phyloP scores from a whole-genome alignment of 2,797 vertebrate genomes.

The Smutsia temminckii region DNA sequence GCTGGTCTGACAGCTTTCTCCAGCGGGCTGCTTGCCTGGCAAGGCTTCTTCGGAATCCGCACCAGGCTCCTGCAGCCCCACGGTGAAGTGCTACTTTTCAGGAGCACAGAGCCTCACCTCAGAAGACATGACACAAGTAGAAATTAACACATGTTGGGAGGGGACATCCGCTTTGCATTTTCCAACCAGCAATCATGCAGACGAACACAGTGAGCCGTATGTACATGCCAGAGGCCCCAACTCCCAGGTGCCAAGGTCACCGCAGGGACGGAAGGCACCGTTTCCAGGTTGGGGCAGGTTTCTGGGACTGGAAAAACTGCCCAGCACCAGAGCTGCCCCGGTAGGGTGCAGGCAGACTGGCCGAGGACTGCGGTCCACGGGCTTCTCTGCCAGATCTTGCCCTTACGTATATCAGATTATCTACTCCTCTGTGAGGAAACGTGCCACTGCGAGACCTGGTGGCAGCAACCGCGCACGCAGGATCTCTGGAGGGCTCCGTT shows the following conservation, averaged over 20 bases:
- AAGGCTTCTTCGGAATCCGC: background rate
- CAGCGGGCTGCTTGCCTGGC: accelerated
- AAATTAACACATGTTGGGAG: background rate
- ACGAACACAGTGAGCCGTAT: too few relatives aligned
- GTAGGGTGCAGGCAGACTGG: background rate
- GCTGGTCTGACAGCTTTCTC: background rate
- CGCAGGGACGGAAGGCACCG: accelerated
- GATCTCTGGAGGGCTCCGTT: accelerated
- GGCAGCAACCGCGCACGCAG: accelerated
- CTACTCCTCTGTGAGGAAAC: accelerated
- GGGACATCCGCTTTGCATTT: background rate
- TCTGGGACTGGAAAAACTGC: background rate
- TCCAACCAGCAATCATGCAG: accelerated
- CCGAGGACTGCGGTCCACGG: accelerated
- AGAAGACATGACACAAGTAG: background rate
- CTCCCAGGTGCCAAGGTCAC: accelerated
- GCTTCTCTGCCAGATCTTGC: too few relatives aligned
- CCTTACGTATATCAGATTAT: accelerated
- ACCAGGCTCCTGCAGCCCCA: background rate
- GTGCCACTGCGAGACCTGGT: accelerated
- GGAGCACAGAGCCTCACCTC: background rate
- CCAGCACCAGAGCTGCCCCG: background rate
- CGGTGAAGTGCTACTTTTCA: background rate
- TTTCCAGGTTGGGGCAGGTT: background rate
- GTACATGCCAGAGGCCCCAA: accelerated